Base-by-base conservation (phyloP, 2,113 vertebrate genomes). In the Megatriorchis doriae region DNA sequence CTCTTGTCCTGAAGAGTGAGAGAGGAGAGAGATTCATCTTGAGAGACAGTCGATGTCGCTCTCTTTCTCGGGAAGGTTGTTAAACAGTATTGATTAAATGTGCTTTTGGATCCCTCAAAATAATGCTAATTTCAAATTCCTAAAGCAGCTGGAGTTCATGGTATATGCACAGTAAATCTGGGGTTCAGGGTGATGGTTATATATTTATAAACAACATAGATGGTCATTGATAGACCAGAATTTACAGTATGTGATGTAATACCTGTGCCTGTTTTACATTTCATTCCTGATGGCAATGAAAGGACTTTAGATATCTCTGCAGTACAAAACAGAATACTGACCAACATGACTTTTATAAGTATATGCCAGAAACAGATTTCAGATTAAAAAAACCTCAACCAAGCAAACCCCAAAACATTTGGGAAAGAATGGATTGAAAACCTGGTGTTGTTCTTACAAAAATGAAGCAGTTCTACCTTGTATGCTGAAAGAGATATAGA, bases 361-460 rank as follows among this genome's bases (percentile, higher is more conserved):
- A 14, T 55, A 16, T 22, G 9, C 6, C 23, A 79, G 27, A 34
- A 93, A 65, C 3, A 81, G 11, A 71, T 59, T 86, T 81, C 20
- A 56, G 25, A 38, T 31, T 62, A 16, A 31, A 91, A 58, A 47
- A 13, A 6, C 0, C 2, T 0, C 3, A 8, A 55, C 22, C 14
- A 20, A 84, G 17, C 3, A 43, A 63, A 36, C 12, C 2, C 10
- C 16, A 36, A 40, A 42, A 67, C 1, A 4, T 75, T 67, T 26
- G 56, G 2, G 8, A 27, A 22, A 73, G 4, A 74, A 34, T 12
- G 3, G 11, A 66, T n/a, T 47, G 7, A 86, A 95, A 81, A 34
- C 1, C 7, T 29, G 4, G 1, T 53, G 9, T 3, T 66, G 12
- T 75, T 79, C 11, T 45, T 13, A 26, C 6, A 78, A 91, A 55